Evolutionary conservation across 2,797 vertebrate species (phyloP).

Genomic region (Eleutherodactylus coqui): DNA sequence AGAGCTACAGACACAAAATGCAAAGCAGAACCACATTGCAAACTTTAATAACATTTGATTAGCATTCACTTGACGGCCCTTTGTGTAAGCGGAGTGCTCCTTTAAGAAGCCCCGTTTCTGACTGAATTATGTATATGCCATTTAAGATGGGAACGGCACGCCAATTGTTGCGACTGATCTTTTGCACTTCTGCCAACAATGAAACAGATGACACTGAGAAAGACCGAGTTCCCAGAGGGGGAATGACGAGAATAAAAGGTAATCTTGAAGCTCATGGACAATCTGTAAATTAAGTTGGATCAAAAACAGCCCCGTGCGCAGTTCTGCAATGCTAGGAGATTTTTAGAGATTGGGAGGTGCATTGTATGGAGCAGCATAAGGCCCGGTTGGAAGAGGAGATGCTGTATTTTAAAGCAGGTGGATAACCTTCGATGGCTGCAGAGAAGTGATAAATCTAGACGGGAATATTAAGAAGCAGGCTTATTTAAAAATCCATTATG

Average conservation of each 20-base stretch:
- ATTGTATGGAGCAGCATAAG: not conserved
- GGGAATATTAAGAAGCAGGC: not conserved
- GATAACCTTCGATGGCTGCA: not conserved
- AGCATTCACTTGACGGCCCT: too few relatives aligned
- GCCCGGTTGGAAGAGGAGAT: not conserved
- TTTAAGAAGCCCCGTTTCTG: slow-evolving; percentile 7
- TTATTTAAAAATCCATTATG: too few relatives aligned
- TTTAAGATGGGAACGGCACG: not conserved
- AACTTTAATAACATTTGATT: too few relatives aligned
- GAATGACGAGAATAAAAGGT: not conserved
- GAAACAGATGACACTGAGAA: not conserved
- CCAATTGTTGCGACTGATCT: not conserved
- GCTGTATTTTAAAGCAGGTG: not conserved
- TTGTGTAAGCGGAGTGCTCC: too few relatives aligned
- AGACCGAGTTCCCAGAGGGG: not conserved
- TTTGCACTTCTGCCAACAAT: slow-evolving; percentile 11
- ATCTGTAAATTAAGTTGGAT: slow-evolving; percentile 32
- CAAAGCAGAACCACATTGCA: too few relatives aligned
- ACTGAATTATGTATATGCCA: slow-evolving; percentile 24
- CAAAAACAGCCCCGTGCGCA: not conserved
- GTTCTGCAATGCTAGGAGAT: not conserved
- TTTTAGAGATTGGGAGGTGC: not conserved
- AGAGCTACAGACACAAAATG: too few relatives aligned
- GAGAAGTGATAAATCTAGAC: not conserved
- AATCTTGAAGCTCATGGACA: not conserved